Conservation (phyloP, 2,113 vertebrate species). For the crab-eating macaque (Macaca fascicularis) region DNA sequence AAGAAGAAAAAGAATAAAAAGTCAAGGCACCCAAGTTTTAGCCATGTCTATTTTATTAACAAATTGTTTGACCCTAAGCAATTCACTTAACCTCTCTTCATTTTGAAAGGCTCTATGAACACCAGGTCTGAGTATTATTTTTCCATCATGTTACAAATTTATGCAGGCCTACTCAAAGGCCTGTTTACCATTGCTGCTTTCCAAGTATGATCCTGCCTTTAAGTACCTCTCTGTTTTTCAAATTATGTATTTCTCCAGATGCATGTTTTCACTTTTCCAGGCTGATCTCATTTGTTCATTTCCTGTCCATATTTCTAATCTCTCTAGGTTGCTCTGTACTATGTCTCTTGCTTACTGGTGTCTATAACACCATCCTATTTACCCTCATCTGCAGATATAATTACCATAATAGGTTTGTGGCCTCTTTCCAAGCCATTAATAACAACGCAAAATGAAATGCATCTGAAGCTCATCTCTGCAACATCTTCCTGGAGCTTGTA, state of each 20-base stretch:
- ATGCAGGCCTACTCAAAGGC: not conserved
- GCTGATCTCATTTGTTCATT: conserved; percentile 75
- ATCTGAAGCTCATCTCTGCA: not conserved
- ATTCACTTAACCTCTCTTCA: not conserved
- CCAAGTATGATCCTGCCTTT: conserved; percentile 23
- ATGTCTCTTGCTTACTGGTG: conserved; percentile 45
- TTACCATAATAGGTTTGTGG: conserved; percentile 62
- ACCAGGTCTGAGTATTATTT: not conserved
- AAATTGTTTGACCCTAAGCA: not conserved
- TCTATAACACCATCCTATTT: conserved; percentile 43
- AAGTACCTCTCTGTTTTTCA: conserved; percentile 62
- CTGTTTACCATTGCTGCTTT: conserved; percentile 21
- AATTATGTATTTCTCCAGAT: conserved; percentile 69
- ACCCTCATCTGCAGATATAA: conserved; percentile 70
- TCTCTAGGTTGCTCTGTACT: conserved; percentile 59
- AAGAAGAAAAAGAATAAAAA: not conserved
- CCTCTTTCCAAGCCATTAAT: conserved; percentile 65
- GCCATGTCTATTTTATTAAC: not conserved
- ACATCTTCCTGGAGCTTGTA: not conserved
- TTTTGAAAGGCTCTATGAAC: not conserved
- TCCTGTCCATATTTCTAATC: conserved; percentile 73
- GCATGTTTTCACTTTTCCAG: conserved; percentile 42
- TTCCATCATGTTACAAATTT: conserved; percentile 35
- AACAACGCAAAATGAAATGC: conserved; percentile 56
- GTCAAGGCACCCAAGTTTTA: not conserved